Conservation (phyloP, 2,113 vertebrate species). For the Tichodroma muraria region DNA sequence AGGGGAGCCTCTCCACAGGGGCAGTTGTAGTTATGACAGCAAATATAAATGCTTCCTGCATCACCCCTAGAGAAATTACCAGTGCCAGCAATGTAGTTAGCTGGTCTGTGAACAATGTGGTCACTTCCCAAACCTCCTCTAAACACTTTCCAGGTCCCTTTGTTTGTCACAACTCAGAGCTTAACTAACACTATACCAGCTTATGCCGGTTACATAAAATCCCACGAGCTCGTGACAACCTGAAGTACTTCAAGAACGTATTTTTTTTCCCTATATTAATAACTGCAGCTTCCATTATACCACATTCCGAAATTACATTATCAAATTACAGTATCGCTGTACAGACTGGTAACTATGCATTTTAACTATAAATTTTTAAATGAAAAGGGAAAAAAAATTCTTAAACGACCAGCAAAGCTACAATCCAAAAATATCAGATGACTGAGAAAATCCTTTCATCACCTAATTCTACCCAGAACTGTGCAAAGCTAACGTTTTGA, state of each 20-base stretch:
- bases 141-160: neutral
- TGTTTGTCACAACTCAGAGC: neutral
- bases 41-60: neutral
- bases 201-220: neutral
- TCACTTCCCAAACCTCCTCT: neutral
- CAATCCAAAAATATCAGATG: neutral
- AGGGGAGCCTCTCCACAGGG: neutral
- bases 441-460: conserved; percentile 21
- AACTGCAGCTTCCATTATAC: neutral
- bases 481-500: neutral
- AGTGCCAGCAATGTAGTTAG: neutral
- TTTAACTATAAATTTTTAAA: neutral
- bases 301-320: neutral
- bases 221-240: neutral
- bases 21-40: neutral
- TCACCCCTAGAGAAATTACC: neutral
- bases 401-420: neutral
- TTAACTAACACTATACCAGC: neutral
- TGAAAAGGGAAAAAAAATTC: neutral
- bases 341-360: neutral
- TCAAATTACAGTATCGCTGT: neutral
- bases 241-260: neutral
- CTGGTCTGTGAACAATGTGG: neutral
- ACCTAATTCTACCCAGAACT: neutral
- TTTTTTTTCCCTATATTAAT: neutral